phyloP scores from a whole-genome alignment of 2,113 vertebrate species.

The Alouatta palliata region DNA sequence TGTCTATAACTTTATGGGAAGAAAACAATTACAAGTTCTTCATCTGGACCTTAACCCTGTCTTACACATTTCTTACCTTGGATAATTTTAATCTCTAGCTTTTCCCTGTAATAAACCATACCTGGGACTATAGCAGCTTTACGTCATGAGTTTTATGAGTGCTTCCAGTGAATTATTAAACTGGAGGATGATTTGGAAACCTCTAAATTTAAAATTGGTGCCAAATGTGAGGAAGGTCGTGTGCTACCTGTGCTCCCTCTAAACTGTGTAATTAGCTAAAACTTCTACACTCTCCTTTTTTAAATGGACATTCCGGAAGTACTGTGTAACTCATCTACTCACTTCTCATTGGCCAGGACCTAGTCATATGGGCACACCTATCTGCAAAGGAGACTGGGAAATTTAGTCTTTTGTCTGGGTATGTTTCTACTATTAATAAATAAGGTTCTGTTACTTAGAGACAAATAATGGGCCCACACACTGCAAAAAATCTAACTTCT shows the following conservation, averaged over 20 bases:
- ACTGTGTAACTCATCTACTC: neutral
- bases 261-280: neutral
- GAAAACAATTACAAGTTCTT: neutral
- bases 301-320: neutral
- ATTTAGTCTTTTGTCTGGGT: neutral
- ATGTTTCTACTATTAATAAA: neutral
- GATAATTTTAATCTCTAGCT: neutral
- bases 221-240: neutral
- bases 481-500: neutral
- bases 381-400: neutral
- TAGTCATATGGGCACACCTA: neutral
- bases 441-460: neutral
- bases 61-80: neutral
- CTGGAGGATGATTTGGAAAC: neutral
- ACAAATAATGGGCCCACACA: neutral
- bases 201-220: neutral
- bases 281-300: neutral
- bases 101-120: neutral
- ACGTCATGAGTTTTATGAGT: neutral
- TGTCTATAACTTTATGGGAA: neutral
- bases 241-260: neutral
- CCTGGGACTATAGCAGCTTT: neutral
- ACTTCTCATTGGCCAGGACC: neutral
- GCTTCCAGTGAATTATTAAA: neutral
- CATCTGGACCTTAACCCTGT: neutral